phyloP scores from a whole-genome alignment of 2,113 vertebrate genomes.

The Capreolus pygargus region DNA sequence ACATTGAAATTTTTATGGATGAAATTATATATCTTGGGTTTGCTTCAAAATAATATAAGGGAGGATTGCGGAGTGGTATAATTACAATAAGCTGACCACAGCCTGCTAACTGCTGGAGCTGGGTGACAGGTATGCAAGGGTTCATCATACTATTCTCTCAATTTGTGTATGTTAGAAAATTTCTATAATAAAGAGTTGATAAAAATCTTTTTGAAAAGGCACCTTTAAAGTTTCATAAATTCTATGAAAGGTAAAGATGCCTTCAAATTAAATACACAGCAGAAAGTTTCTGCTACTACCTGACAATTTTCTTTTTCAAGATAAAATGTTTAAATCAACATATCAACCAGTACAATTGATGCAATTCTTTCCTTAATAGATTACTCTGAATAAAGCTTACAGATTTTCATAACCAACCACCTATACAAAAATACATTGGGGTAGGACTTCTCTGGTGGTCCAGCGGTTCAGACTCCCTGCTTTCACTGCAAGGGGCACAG shows the following conservation, averaged over 20 bases:
- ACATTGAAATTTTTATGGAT: constrained; percentile 15
- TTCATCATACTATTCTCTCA: neutral
- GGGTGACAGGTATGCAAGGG: neutral
- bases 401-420: neutral
- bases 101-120: neutral
- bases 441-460: neutral
- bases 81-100: neutral
- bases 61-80: neutral
- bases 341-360: constrained; percentile 3
- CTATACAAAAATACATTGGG: constrained; percentile 8
- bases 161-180: constrained; percentile 13
- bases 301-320: neutral
- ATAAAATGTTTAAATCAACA: constrained; percentile 26
- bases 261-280: constrained; percentile 39
- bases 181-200: neutral
- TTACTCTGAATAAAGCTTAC: constrained; percentile 23
- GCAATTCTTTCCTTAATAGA: constrained; percentile 18
- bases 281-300: constrained; percentile 3
- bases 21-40: neutral
- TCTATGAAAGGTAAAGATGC: neutral
- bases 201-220: constrained; percentile 34
- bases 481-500: neutral
- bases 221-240: neutral
- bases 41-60: constrained; percentile 8
- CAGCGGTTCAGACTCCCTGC: neutral